These are phyloP conservation scores for Gambelia wislizenii DNA, from an alignment of 2,797 vertebrate genomes.

Conservation along the genomic window DNA sequence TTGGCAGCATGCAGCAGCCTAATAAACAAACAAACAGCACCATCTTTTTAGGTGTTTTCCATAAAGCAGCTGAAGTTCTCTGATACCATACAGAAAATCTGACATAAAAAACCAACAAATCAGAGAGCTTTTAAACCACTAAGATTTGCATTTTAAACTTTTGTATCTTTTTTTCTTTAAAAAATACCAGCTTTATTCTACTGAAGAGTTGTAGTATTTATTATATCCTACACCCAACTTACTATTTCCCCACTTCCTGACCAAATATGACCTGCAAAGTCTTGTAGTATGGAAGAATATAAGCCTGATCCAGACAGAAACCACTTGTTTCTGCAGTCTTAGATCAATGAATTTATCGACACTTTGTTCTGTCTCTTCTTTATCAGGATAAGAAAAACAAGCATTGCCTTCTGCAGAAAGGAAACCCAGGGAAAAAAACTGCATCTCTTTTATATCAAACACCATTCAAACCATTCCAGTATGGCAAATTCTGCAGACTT, in stretches of 20 bases:
- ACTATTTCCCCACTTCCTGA: not conserved
- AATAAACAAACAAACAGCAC: constrained; percentile 47
- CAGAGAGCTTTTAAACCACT: constrained; percentile 53
- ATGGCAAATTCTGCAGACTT: not conserved
- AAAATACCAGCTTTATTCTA: constrained; percentile 39
- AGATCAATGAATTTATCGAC: not conserved
- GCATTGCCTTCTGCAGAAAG: not conserved
- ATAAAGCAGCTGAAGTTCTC: constrained; percentile 49
- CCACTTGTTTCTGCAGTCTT: not conserved
- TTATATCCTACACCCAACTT: not conserved
- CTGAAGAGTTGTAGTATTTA: constrained; percentile 43
- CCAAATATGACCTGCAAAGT: not conserved
- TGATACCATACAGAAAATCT: constrained; percentile 65
- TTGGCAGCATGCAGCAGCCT: constrained; percentile 72
- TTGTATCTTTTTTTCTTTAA: constrained; percentile 40
- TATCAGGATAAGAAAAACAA: constrained; percentile 14
- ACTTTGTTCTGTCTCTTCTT: constrained; percentile 2
- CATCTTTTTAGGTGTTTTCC: constrained; percentile 60
- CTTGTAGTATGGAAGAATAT: not conserved
- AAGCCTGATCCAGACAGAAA: not conserved
- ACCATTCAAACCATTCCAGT: not conserved
- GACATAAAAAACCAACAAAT: constrained; percentile 54
- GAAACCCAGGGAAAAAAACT: constrained; percentile 3
- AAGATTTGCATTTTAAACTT: constrained; percentile 62
- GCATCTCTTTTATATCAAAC: not conserved